Percentiles rank a stretch among this genome's conserved stretches.
Evolutionary conservation across 1,140 invertebrate species (phyloP).

Genomic region (Drosophila repletoides): DNA sequence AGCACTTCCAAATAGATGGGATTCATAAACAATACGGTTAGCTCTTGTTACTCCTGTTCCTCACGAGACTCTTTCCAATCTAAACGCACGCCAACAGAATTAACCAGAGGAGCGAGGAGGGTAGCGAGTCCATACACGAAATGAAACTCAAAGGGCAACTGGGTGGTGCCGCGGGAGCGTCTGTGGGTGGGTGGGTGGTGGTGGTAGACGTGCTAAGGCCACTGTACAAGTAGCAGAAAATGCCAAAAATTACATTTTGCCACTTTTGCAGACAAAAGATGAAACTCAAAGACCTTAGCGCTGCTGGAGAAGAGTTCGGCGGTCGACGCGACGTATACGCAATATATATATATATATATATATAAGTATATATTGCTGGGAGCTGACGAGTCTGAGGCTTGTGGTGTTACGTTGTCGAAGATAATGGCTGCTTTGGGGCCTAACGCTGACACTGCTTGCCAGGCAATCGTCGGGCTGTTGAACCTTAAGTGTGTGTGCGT

Average conservation of each 20-base stretch:
- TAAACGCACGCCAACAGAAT: conserved; percentile 24
- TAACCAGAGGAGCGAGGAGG: conserved; percentile 25
- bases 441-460: conserved; percentile 41
- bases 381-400: conserved; percentile 19
- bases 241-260: conserved; percentile 81
- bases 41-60: conserved; percentile 44
- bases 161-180: conserved; percentile 20
- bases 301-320: conserved; percentile 11
- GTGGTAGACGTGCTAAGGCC: conserved; percentile 45
- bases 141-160: conserved; percentile 14
- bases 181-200: neutral
- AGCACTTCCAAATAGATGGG: conserved; percentile 20
- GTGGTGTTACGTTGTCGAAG: conserved; percentile 70
- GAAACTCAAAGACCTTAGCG: conserved; percentile 48
- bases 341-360: too few species aligned
- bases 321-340: conserved; percentile 57
- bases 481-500: conserved; percentile 71
- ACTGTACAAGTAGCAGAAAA: conserved; percentile 48
- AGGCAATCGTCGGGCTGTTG: conserved; percentile 74
- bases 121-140: too few species aligned
- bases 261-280: conserved; percentile 72
- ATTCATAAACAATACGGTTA: conserved; percentile 47
- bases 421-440: conserved; percentile 72
- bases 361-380: too few species aligned
- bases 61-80: conserved; percentile 38